Conservation (phyloP, 2,113 vertebrate species). For the Silurus glanis region DNA sequence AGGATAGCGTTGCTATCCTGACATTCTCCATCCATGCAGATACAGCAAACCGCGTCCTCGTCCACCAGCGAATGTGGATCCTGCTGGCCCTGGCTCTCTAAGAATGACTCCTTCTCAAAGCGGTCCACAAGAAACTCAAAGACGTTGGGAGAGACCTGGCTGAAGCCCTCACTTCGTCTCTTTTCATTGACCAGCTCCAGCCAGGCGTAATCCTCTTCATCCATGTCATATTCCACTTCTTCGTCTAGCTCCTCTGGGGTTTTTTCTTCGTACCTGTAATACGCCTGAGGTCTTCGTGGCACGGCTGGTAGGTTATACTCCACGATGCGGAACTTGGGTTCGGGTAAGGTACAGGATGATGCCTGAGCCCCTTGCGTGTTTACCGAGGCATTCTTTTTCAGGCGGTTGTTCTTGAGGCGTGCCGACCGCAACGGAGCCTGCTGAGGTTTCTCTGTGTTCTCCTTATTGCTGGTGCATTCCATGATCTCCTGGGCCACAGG, state of each 20-base stretch:
- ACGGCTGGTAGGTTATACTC: slow-evolving; percentile 93
- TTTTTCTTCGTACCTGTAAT: slow-evolving; percentile 89
- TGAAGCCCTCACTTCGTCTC: slow-evolving; percentile 83
- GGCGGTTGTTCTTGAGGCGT: slow-evolving; percentile 84
- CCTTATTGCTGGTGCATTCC: slow-evolving; percentile 96
- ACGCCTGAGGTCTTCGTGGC: slow-evolving; percentile 79
- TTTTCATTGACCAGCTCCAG: slow-evolving; percentile 93
- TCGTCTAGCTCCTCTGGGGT: slow-evolving; percentile 91
- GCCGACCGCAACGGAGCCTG: slow-evolving; percentile 81
- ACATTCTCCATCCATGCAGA: slow-evolving; percentile 94
- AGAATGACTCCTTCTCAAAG: slow-evolving; percentile 91
- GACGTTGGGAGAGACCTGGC: slow-evolving; percentile 88
- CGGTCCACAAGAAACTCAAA: slow-evolving; percentile 97
- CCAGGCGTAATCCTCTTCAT: slow-evolving; percentile 97
- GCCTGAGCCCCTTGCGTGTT: slow-evolving; percentile 67
- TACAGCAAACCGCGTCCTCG: slow-evolving; percentile 93
- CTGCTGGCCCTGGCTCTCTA: slow-evolving; percentile 85
- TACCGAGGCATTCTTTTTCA: slow-evolving; percentile 83
- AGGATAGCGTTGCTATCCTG: slow-evolving; percentile 95
- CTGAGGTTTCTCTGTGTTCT: slow-evolving; percentile 87
- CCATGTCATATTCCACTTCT: slow-evolving; percentile 98
- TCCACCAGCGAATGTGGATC: slow-evolving; percentile 86
- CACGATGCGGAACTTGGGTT: slow-evolving; percentile 88
- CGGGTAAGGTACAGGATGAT: slow-evolving; percentile 59
- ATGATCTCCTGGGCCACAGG: slow-evolving; percentile 92